phyloP scores from a whole-genome alignment of 2,113 vertebrate genomes.

The Tenebrosternarchus preto region DNA sequence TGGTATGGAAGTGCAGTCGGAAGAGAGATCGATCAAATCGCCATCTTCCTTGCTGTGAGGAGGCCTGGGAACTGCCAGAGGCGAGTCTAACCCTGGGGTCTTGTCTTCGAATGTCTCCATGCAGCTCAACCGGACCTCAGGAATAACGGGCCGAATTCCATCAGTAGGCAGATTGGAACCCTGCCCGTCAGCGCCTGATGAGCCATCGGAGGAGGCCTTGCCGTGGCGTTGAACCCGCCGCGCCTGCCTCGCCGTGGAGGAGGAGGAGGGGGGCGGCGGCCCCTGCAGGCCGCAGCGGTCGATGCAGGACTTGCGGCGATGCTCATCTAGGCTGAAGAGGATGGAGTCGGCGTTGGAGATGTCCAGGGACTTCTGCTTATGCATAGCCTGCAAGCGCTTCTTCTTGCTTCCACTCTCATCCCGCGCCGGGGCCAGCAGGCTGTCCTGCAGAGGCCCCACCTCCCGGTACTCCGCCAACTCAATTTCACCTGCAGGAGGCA shows the following conservation, averaged over 20 bases:
- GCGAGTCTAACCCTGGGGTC: conserved; percentile 73
- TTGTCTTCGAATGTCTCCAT: conserved; percentile 93
- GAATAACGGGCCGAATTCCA: conserved; percentile 84
- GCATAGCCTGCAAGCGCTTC: conserved; percentile 92
- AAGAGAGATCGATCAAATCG: conserved; percentile 94
- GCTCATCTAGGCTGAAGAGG: conserved; percentile 92
- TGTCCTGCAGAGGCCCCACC: conserved; percentile 90
- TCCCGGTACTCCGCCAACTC: conserved; percentile 97
- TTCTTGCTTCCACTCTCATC: conserved; percentile 94
- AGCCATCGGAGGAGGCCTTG: conserved; percentile 81
- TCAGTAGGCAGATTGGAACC: conserved; percentile 71
- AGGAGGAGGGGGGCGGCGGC: conserved; percentile 61
- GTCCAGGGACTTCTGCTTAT: conserved; percentile 98
- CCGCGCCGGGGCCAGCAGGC: conserved; percentile 88
- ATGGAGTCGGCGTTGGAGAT: conserved; percentile 97
- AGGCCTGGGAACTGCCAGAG: conserved; percentile 13
- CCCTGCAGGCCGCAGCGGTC: conserved; percentile 90
- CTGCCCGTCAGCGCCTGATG: conserved; percentile 74
- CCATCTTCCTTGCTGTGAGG: conserved; percentile 80
- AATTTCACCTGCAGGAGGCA: conserved; percentile 85
- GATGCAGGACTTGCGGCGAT: conserved; percentile 96
- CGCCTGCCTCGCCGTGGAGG: conserved; percentile 51
- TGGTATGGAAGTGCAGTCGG: conserved; percentile 90
- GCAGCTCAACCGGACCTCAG: conserved; percentile 93
- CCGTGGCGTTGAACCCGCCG: conserved; percentile 73